Evolutionary conservation across 2,888 invertebrate genomes (phyloP), one percentile per base, ranked within the genome.

Genomic region (Caradrina kadenii): DNA sequence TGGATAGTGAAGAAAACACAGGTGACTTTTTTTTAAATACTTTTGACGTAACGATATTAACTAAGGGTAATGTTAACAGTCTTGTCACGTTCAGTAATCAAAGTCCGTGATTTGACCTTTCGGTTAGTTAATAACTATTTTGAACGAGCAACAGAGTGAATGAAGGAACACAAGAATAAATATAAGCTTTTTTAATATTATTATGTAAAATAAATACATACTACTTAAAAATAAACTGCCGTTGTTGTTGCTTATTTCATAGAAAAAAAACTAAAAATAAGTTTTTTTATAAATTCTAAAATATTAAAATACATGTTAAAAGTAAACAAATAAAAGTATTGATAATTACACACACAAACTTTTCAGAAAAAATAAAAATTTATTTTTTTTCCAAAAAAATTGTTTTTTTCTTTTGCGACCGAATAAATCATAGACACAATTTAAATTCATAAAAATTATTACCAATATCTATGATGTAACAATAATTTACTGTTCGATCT

Each of bases 1-100:
- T 39, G 39, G 83, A 84, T 15, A 67, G 35, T n/a, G 83, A 83
- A 11, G 85, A 83, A 17, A 75, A 77, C 15, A 63, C 81, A 68
- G 83, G 83, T 84, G 70, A 72, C 66, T 59, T 66, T 35, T 13
- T 63, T 53, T 35, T 21, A 22, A 58, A 11, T 19, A 26, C 4
- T 53, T 42, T 58, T 59, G 54, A 55, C 19, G 19, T 58, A 21
- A 56, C 3, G 11, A 19, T 58, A 31, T 59, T 53, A 19, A 53
- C 6, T 22, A 22, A 63, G 15, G 15, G 35, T 39, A 31, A 62
- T 62, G 39, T 50, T 52, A 15, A 50, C 2, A 50, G 31, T 74
- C 59, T 52, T 48, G 22, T 66, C 35, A 74, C 42, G 42, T 19
- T 21, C 31, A 6, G 21, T 19, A 56, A 31, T 10, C 48, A 61